Evolutionary conservation across 23 tunicate genomes (phyloP).

Genomic region (Ciona savignyi): DNA sequence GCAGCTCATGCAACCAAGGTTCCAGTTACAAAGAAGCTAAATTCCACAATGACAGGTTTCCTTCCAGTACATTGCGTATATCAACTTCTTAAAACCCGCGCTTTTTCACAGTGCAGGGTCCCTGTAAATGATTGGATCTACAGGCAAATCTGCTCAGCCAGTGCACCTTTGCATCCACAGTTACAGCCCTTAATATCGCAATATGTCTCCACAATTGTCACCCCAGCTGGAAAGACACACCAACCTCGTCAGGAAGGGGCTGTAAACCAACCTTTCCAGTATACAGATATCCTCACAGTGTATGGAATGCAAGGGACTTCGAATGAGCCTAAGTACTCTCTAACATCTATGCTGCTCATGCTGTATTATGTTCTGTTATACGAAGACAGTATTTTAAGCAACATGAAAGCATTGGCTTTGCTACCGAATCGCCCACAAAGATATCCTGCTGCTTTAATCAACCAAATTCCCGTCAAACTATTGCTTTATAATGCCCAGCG

Average conservation of each 20-base stretch:
- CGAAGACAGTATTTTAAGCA: conserved; percentile 64
- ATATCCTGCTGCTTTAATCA: conserved; percentile 49
- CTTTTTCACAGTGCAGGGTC: conserved; percentile 59
- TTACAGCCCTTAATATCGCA: conserved; percentile 59
- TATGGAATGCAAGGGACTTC: conserved; percentile 11
- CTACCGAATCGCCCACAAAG: conserved; percentile 50
- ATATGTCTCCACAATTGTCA: conserved; percentile 68
- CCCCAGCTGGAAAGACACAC: conserved; percentile 53
- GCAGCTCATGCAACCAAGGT: conserved; percentile 85
- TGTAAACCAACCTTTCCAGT: conserved; percentile 67
- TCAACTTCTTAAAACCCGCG: conserved; percentile 80
- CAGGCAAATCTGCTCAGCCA: conserved; percentile 75
- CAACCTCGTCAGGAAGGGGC: conserved; percentile 31
- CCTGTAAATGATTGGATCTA: conserved; percentile 85
- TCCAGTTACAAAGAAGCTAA: conserved; percentile 65
- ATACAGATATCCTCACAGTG: conserved; percentile 37
- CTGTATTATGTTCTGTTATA: conserved; percentile 81
- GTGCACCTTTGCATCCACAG: conserved; percentile 80
- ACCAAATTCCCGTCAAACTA: conserved; percentile 70
- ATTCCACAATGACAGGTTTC: conserved; percentile 72
- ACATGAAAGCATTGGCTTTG: conserved; percentile 61
- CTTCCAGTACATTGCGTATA: conserved; percentile 89
- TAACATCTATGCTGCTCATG: conserved; percentile 67
- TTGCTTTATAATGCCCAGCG: conserved; percentile 61
- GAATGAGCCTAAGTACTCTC: not conserved